Base-by-base conservation (phyloP, 2,113 vertebrate species). In the Prinia subflava region DNA sequence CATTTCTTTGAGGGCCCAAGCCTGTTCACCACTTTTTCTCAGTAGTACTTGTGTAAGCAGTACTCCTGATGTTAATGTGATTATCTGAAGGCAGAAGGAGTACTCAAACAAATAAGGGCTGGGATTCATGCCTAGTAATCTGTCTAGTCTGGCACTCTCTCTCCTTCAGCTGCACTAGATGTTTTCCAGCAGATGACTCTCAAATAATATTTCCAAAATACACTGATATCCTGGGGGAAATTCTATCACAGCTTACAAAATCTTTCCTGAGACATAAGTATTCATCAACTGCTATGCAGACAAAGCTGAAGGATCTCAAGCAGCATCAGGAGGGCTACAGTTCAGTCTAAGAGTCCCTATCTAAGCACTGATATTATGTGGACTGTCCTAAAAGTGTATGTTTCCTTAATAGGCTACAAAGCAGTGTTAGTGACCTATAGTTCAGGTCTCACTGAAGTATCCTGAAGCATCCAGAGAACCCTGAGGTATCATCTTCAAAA, bases 31-130 rank as follows among this genome's bases (percentile, higher is more conserved):
- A 78, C 60, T 88, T 93, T 90, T 91, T 83, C 79, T 94, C 87
- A 93, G 81, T 39, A 81, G 76, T 94, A 74, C 56, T 92, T 95
- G 49, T 93, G 44, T 86, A 95, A 92, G 93, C 76, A 95, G 63
- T 78, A 78, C 35, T 86, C 42, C 59, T 83, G 56, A 94, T 94
- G 92, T 52, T 96, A 90, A 86, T 81, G 69, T 74, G 82, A 93
- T 95, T 96, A 86, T 73, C 63, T 60, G 86, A 88, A 94, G 56
- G 79, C 82, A 90, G 63, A 94, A 85, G 47, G 35, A 95, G 78
- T 86, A 95, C 9, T 94, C 87, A 80, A 19, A 88, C 31, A 95
- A 86, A 83, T 67, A 94, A 92, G n/a, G 21, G 15, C 9, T 94
- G 88, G 87, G 90, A 95, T 87, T 68, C 83, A 60, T 76, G 94